A percentile compares a stretch with the other conserved stretches of the same genome.
phyloP scores from a whole-genome alignment of 2,113 vertebrate genomes.

The Mesitornis unicolor region DNA sequence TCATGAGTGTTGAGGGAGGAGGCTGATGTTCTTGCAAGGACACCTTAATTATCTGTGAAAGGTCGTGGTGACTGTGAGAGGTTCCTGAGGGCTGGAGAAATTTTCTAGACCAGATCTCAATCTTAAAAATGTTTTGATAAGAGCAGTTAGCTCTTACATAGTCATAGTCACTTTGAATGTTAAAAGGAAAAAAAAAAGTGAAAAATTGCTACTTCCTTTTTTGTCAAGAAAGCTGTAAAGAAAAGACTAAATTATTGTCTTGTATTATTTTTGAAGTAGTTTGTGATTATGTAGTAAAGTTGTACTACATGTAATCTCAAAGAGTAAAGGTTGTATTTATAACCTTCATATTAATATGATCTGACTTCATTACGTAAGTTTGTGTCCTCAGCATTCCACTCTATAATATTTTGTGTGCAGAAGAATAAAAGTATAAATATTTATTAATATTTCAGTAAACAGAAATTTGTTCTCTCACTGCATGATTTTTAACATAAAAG shows the following conservation, averaged over 20 bases:
- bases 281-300: neutral
- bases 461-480: neutral
- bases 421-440: neutral
- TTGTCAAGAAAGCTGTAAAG: neutral
- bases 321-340: neutral
- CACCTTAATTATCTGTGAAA: neutral
- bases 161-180: neutral
- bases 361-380: neutral
- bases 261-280: neutral
- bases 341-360: neutral
- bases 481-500: neutral
- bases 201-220: neutral
- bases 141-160: too few species aligned
- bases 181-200: neutral
- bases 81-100: neutral
- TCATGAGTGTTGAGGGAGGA: accelerated
- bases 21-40: neutral
- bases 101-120: neutral
- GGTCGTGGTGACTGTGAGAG: neutral
- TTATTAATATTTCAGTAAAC: neutral
- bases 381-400: neutral
- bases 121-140: neutral
- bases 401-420: neutral
- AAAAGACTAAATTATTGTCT: neutral
- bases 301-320: neutral